Conservation (phyloP, 2,113 vertebrate species). For the Hepsetus odoe region DNA sequence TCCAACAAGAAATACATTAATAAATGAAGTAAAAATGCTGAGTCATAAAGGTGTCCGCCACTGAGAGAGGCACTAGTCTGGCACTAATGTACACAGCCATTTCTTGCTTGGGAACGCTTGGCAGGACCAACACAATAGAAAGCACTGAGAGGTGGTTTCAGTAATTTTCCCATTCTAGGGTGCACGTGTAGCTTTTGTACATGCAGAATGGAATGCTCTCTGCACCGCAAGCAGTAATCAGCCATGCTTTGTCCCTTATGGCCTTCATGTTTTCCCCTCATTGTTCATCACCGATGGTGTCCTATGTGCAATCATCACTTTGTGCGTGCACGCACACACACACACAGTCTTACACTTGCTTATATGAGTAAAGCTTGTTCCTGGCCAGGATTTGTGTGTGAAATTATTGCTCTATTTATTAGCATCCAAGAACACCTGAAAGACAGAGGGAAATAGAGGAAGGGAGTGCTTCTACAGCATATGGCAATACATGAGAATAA, state of each 20-base stretch:
- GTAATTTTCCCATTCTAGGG: slow-evolving; percentile 36
- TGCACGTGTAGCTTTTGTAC: slow-evolving; percentile 37
- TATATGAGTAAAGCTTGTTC: slow-evolving; percentile 25
- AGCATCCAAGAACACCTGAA: neutral
- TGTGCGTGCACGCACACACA: neutral
- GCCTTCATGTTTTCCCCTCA: slow-evolving; percentile 27
- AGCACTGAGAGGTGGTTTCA: slow-evolving; percentile 24
- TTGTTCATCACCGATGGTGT: slow-evolving; percentile 16
- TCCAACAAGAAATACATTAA: slow-evolving; percentile 53
- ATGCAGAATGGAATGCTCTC: neutral
- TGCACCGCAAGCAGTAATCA: slow-evolving; percentile 41
- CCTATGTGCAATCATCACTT: neutral
- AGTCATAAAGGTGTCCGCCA: slow-evolving; percentile 43
- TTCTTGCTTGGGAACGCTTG: slow-evolving; percentile 32
- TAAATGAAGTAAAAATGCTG: slow-evolving; percentile 47
- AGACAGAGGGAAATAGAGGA: slow-evolving; percentile 12
- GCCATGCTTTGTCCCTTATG: slow-evolving; percentile 18
- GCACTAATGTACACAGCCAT: neutral
- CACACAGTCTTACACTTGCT: slow-evolving; percentile 5
- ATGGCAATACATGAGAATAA: slow-evolving; percentile 48
- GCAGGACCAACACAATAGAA: slow-evolving; percentile 12
- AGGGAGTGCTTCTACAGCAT: slow-evolving; percentile 11
- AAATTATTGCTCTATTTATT: slow-evolving; percentile 29
- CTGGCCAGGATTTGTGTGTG: slow-evolving; percentile 12
- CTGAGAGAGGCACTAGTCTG: slow-evolving; percentile 33